A percentile compares a stretch with the other conserved stretches of the same genome.
Evolutionary conservation across 2,797 vertebrate genomes (phyloP).

Genomic region (Ficedula albicollis): DNA sequence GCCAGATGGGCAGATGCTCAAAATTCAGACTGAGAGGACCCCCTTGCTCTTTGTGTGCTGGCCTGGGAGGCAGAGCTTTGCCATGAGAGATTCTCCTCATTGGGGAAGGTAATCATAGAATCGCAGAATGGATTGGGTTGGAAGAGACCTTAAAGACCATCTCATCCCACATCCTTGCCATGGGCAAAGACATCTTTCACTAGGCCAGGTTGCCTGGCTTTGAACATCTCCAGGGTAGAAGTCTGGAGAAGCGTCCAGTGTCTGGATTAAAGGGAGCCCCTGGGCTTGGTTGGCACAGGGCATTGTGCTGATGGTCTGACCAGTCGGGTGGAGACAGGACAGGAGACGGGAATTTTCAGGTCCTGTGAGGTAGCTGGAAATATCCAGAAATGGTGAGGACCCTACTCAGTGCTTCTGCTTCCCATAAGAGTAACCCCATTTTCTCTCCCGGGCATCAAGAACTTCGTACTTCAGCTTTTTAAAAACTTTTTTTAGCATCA

Average conservation of each 20-base stretch:
- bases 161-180: neutral
- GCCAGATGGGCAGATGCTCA: rapidly evolving
- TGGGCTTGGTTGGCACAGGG: rapidly evolving
- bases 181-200: neutral
- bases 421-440: rapidly evolving
- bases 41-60: neutral
- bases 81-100: rapidly evolving
- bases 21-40: neutral
- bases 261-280: neutral
- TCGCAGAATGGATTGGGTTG: neutral
- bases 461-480: neutral
- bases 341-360: neutral
- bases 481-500: neutral
- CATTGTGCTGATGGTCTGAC: neutral
- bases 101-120: rapidly evolving
- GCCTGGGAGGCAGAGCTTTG: neutral
- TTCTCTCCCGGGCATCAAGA: neutral
- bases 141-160: neutral
- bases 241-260: neutral
- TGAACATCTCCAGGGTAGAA: neutral
- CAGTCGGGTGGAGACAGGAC: rapidly evolving
- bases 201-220: neutral
- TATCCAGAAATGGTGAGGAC: neutral
- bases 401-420: rapidly evolving
- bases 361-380: rapidly evolving